Evolutionary conservation across 2,113 vertebrate genomes (phyloP), one percentile per base, ranked within the genome.

Genomic region (Alethe diademata): DNA sequence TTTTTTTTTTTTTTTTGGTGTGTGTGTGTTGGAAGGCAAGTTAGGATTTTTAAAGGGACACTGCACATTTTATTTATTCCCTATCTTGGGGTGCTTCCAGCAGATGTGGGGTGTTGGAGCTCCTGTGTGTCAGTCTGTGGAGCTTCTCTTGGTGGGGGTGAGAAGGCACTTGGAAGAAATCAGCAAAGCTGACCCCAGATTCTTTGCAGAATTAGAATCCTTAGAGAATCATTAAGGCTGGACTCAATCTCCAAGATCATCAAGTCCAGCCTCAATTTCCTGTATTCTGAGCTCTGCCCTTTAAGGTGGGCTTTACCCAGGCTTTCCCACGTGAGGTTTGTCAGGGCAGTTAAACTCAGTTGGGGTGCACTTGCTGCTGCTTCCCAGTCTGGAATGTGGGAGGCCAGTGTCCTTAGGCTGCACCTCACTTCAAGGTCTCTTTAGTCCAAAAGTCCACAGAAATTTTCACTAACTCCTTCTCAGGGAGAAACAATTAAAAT

Each of bases 21-120:
- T 51, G 19, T 64, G 11, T 42, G 12, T 28, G 40, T 26, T 31
- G 6, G 8, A 22, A 88, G 17, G 25, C 16, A 50, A 93, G 65
- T 71, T 86, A 47, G 40, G 56, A 62, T 91, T 93, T 93, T 94
- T 93, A 89, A 96, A 95, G 93, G 43, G 43, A 35, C 19, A 2
- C 11, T 24, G 29, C 3, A 1, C 12, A 4, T 12, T 90, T 61
- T 35, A 22, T 69, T 64, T 13, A 10, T 26, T 33, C 15, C 56
- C 16, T 3, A 6, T 9, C 14, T 12, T 11, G 45, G 19, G 25
- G 16, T 36, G 35, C 19, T 78, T 62, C 42, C 11, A 33, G 47
- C 5, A 23, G 56, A 10, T 1, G 4, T 26, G 29, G 12, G 33
- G 9, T 23, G 8, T 11, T 50, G 14, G 45, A 73, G 31, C 19